These are phyloP conservation scores for Chrysaora quinquecirrha DNA, from an alignment of 30 jellyfish, hydroid and myxozoan genomes.

Conservation along the genomic window DNA sequence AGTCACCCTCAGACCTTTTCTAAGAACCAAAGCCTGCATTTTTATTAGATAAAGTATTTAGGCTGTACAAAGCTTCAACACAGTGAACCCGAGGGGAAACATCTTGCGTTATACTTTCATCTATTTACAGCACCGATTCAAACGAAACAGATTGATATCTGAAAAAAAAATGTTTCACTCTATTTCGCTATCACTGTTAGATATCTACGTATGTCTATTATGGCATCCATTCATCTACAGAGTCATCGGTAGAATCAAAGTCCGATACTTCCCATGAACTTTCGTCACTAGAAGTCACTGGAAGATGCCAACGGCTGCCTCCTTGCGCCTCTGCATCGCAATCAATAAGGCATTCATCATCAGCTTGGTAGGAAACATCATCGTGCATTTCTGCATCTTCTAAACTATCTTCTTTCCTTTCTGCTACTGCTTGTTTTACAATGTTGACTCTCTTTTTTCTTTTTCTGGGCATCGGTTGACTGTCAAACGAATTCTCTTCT, in stretches of 20 bases:
- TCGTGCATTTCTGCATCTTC: neutral
- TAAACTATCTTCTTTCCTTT: neutral
- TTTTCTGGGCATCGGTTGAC: neutral
- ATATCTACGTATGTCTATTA: neutral
- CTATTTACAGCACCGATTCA: neutral
- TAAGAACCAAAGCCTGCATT: neutral
- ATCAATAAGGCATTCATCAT: neutral
- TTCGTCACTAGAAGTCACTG: constrained; percentile 1
- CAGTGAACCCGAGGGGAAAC: no score
- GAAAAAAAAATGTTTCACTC: neutral
- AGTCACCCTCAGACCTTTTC: no score
- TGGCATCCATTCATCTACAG: constrained; percentile 4
- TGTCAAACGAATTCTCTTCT: neutral
- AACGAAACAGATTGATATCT: neutral
- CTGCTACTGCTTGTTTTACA: neutral
- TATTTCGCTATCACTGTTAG: neutral
- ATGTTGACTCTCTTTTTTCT: neutral
- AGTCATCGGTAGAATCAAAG: neutral
- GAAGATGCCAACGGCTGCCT: constrained; percentile 4
- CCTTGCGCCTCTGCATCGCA: constrained; percentile 5
- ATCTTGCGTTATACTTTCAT: neutral
- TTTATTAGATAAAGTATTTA: no score
- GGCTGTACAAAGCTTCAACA: neutral
- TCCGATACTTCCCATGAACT: constrained; percentile 4
- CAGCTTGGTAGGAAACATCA: neutral